phyloP scores from a whole-genome alignment of 2,888 invertebrate genomes.

The Epistrophella euchroma region DNA sequence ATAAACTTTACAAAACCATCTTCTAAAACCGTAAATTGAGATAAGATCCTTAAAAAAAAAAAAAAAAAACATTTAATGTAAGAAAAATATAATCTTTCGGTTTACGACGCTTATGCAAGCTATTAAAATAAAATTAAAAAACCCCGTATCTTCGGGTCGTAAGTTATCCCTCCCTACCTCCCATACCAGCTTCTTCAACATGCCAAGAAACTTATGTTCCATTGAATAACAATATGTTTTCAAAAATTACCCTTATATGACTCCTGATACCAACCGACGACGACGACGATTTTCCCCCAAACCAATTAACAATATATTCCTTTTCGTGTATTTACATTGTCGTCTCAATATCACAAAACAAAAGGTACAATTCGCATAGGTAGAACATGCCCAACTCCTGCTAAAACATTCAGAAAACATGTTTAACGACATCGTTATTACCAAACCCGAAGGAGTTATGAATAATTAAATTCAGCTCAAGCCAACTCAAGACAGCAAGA shows the following conservation, averaged over 20 bases:
- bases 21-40: too few relatives aligned
- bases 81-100: background rate
- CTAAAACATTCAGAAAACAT: slow-evolving; percentile 81
- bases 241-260: slow-evolving; percentile 62
- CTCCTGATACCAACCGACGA: background rate
- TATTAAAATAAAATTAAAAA: slow-evolving; percentile 72
- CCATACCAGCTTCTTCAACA: slow-evolving; percentile 16
- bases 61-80: too few relatives aligned
- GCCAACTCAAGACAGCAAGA: slow-evolving; percentile 56
- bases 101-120: background rate
- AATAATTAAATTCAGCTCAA: slow-evolving; percentile 82
- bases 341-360: slow-evolving; percentile 67
- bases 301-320: slow-evolving; percentile 27
- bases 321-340: slow-evolving; percentile 50
- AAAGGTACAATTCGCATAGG: slow-evolving; percentile 63
- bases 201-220: slow-evolving; percentile 67
- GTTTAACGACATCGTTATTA: slow-evolving; percentile 83
- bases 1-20: too few relatives aligned
- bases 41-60: too few relatives aligned
- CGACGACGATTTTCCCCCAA: slow-evolving; percentile 1
- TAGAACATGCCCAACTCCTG: background rate
- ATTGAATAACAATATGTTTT: slow-evolving; percentile 70
- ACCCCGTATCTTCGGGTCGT: slow-evolving; percentile 62
- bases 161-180: slow-evolving; percentile 38
- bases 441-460: slow-evolving; percentile 81